phyloP scores from a whole-genome alignment of 2,888 invertebrate genomes.

The Andrena fulva region DNA sequence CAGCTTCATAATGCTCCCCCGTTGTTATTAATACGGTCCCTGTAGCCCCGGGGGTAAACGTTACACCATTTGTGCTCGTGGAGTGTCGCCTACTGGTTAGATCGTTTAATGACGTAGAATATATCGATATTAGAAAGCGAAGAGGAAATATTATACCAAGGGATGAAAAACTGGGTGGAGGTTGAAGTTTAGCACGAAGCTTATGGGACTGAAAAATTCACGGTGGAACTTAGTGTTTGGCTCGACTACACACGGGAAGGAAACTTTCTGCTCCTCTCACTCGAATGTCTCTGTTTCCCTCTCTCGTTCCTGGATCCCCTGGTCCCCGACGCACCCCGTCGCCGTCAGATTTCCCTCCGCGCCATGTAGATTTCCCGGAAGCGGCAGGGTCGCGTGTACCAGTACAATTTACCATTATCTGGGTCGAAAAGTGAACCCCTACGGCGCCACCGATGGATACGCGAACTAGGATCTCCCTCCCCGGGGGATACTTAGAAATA shows the following conservation, averaged over 20 bases:
- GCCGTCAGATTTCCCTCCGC: constrained; percentile 3
- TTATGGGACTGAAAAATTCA: too few relatives aligned
- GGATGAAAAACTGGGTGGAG: too few relatives aligned
- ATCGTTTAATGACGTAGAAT: constrained; percentile 7
- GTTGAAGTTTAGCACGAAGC: too few relatives aligned
- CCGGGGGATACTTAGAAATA: constrained; percentile 7
- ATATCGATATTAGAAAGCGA: too few relatives aligned
- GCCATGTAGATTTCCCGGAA: constrained; percentile 22
- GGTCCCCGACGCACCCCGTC: neutral
- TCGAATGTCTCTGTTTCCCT: neutral
- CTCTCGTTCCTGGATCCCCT: neutral
- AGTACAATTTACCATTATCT: constrained; percentile 15
- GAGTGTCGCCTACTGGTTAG: neutral
- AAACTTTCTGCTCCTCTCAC: neutral
- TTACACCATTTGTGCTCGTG: neutral
- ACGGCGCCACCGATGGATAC: constrained; percentile 1
- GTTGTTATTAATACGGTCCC: constrained; percentile 26
- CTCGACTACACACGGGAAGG: neutral
- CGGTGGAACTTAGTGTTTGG: neutral
- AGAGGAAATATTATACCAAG: too few relatives aligned
- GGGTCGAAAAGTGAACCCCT: constrained; percentile 18
- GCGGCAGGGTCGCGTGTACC: neutral
- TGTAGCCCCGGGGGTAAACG: constrained; percentile 2
- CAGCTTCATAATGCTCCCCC: constrained; percentile 14
- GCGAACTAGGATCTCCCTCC: constrained; percentile 11